Conservation (phyloP, 2,113 vertebrate genomes). For the Tetrax tetrax region DNA sequence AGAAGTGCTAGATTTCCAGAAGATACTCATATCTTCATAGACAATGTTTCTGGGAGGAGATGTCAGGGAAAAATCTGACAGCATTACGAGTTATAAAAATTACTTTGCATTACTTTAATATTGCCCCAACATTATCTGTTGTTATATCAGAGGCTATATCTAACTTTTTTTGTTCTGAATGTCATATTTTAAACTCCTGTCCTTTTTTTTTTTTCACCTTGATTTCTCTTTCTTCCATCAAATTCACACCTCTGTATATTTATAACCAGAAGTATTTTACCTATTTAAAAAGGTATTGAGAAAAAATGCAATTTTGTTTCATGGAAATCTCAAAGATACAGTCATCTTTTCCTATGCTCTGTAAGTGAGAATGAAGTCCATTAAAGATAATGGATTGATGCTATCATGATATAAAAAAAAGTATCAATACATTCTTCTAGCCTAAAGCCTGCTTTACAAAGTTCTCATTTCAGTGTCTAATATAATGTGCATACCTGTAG, state of each 20-base stretch:
- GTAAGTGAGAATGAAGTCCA: not conserved
- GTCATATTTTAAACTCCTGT: not conserved
- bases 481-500: not conserved
- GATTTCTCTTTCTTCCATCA: not conserved
- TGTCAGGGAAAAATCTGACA: not conserved
- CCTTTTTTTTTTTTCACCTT: not conserved
- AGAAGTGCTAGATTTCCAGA: not conserved
- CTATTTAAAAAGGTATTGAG: not conserved
- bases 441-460: not conserved
- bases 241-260: not conserved
- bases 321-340: not conserved
- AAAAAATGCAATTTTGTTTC: not conserved
- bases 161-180: not conserved
- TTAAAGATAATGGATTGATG: not conserved
- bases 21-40: not conserved
- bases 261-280: not conserved
- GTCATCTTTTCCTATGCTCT: not conserved
- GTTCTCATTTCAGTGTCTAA: not conserved
- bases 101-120: not conserved
- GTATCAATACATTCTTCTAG: not conserved
- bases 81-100: not conserved
- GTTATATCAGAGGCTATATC: not conserved
- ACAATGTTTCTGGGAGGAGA: not conserved
- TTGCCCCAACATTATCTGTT: not conserved
- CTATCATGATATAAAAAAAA: not conserved